Percentiles rank a stretch among this genome's conserved stretches.
phyloP scores from a whole-genome alignment of 2,888 invertebrate genomes.

The Acanthosepion pharaonis region DNA sequence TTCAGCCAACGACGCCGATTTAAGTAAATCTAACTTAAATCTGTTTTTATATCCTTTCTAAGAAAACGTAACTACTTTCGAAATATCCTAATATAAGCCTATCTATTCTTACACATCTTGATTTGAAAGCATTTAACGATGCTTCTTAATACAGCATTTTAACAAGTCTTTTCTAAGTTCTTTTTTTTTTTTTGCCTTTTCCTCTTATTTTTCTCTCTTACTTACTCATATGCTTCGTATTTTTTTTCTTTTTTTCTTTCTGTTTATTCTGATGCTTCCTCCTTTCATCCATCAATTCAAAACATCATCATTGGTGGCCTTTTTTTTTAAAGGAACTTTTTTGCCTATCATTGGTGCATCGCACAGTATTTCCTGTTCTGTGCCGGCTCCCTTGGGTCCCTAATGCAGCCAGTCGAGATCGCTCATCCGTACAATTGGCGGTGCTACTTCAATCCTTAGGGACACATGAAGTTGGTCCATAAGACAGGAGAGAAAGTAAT shows the following conservation, averaged over 20 bases:
- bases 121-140: too few species aligned
- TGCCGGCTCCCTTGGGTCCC: background rate
- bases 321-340: background rate
- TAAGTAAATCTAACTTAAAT: too few species aligned
- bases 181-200: background rate
- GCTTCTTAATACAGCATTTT: too few species aligned
- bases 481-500: slow-evolving; percentile 1
- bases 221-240: background rate
- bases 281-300: background rate
- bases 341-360: background rate
- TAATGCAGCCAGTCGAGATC: background rate
- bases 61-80: too few species aligned
- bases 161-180: background rate
- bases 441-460: background rate
- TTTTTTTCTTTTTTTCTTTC: background rate
- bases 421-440: background rate
- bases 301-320: background rate
- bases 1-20: too few species aligned
- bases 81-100: too few species aligned
- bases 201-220: background rate
- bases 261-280: background rate
- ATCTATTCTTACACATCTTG: too few species aligned
- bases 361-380: background rate
- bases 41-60: too few species aligned
- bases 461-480: background rate